Evolutionary conservation across 1,140 invertebrate genomes (phyloP).

Genomic region (Homalodisca vitripennis): DNA sequence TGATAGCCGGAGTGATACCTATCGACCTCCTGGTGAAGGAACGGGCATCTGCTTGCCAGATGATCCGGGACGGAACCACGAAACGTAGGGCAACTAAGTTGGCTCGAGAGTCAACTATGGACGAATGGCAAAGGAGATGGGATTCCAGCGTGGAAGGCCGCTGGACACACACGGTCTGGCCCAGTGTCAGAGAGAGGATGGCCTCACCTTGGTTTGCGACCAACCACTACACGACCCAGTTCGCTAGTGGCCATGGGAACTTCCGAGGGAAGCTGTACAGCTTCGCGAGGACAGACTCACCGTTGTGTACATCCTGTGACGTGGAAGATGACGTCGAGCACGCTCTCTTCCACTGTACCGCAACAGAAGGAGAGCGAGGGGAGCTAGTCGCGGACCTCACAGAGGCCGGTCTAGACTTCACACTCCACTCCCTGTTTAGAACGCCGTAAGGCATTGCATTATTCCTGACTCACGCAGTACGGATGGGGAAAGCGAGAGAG

Average conservation of each 20-base stretch:
- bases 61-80: background rate
- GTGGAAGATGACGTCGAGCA: background rate
- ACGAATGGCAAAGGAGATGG: background rate
- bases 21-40: background rate
- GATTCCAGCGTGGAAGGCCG: background rate
- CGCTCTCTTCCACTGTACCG: background rate
- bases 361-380: background rate
- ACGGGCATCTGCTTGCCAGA: background rate
- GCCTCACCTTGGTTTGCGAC: background rate
- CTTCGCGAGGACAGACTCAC: background rate
- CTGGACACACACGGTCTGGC: background rate
- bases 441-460: background rate
- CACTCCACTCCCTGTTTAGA: background rate
- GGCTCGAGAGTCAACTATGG: background rate
- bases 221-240: background rate
- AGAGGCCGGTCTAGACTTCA: background rate
- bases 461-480: background rate
- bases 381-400: background rate
- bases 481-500: background rate
- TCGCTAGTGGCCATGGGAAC: background rate
- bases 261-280: background rate
- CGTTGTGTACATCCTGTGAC: background rate
- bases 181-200: background rate
- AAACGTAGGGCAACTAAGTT: background rate
- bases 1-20: background rate